These are phyloP conservation scores for Cydia splendana DNA, from an alignment of 1,140 invertebrate species.

Conservation along the genomic window DNA sequence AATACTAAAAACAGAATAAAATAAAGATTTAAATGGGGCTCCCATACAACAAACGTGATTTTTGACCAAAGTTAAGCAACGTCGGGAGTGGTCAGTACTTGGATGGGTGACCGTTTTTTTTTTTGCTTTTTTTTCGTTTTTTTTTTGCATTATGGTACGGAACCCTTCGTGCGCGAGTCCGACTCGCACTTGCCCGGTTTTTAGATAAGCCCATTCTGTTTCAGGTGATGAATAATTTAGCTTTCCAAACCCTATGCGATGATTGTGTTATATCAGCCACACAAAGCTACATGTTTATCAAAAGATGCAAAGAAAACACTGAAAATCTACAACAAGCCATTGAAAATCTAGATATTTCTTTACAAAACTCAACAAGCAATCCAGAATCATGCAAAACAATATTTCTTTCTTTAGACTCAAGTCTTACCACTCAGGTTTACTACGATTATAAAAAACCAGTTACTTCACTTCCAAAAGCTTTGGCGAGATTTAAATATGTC, in stretches of 20 bases:
- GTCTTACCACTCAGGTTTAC: neutral
- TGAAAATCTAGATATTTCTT: slow-evolving; percentile 5
- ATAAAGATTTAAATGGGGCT: too few relatives aligned
- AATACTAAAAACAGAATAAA: too few relatives aligned
- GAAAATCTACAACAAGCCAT: neutral
- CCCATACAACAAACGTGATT: too few relatives aligned
- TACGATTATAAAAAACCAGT: neutral
- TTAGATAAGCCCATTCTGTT: neutral
- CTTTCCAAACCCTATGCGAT: slow-evolving; percentile 1
- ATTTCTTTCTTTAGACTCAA: neutral
- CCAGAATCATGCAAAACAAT: neutral
- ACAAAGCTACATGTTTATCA: slow-evolving; percentile 6
- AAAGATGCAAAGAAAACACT: neutral
- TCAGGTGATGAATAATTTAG: neutral
- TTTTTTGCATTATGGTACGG: too few relatives aligned
- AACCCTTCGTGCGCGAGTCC: too few relatives aligned
- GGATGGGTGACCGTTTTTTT: too few relatives aligned
- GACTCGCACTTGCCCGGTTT: too few relatives aligned
- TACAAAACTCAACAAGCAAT: neutral
- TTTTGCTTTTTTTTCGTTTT: too few relatives aligned
- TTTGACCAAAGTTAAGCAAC: too few relatives aligned
- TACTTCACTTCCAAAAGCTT: neutral
- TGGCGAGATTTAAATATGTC: slow-evolving; percentile 1
- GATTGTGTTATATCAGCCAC: neutral
- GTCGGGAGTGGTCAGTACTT: too few relatives aligned